These are phyloP conservation scores for Drosophila prostipennis DNA, from an alignment of 2,888 invertebrate genomes.

Conservation along the genomic window DNA sequence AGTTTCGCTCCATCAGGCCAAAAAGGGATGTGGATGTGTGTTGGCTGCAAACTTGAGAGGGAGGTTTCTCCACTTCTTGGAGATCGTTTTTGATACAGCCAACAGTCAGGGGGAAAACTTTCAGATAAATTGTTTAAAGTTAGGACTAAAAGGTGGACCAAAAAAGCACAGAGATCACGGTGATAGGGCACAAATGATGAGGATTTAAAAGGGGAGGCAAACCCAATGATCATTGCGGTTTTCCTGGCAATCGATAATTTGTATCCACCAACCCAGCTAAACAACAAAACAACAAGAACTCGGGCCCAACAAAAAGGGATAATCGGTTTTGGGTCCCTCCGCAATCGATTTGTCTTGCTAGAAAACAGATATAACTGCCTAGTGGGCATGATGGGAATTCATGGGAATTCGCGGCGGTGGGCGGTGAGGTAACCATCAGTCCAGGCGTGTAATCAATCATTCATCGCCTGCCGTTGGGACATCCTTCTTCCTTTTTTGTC, in stretches of 20 bases:
- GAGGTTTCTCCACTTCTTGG: too few relatives aligned
- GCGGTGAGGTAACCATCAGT: slow-evolving; percentile 4
- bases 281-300: neutral
- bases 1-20: slow-evolving; percentile 41
- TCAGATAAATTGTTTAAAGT: neutral
- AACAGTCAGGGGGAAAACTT: neutral
- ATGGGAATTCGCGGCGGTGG: neutral
- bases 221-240: slow-evolving; percentile 1
- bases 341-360: slow-evolving; percentile 37
- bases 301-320: neutral
- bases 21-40: neutral
- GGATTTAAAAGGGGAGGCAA: neutral
- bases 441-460: slow-evolving; percentile 65
- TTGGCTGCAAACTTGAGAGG: neutral
- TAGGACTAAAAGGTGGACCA: neutral
- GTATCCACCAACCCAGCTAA: neutral
- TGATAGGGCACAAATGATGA: neutral
- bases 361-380: slow-evolving; percentile 22
- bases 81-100: slow-evolving; percentile 2
- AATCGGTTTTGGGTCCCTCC: slow-evolving; percentile 24
- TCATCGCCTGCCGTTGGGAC: slow-evolving; percentile 32
- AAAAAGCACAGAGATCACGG: neutral
- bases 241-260: slow-evolving; percentile 6
- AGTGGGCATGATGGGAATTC: neutral
- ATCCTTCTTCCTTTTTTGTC: neutral